These are phyloP conservation scores for Xiphydria camelus DNA, from an alignment of 2,888 invertebrate genomes.

Conservation along the genomic window DNA sequence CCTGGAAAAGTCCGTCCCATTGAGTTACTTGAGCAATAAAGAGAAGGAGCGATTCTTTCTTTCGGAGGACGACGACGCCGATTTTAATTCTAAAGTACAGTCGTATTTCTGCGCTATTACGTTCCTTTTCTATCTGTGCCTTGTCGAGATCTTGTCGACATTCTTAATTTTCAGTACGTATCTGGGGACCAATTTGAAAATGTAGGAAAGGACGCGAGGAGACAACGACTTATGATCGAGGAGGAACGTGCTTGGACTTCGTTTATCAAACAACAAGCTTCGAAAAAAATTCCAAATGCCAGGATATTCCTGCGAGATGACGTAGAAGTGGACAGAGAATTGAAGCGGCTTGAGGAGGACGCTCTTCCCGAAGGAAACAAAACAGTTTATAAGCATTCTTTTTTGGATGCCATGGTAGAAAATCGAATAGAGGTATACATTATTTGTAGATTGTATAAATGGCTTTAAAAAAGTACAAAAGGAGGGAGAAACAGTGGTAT, in stretches of 20 bases:
- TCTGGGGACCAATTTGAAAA: constrained; percentile 45
- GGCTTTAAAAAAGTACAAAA: too few relatives aligned
- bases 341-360: constrained; percentile 36
- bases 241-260: constrained; percentile 45
- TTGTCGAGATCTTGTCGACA: background rate
- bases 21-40: constrained; percentile 32
- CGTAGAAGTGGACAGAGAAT: constrained; percentile 37
- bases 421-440: too few relatives aligned
- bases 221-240: constrained; percentile 37
- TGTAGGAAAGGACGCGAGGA: constrained; percentile 44
- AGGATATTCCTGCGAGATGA: constrained; percentile 22
- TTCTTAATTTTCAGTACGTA: constrained; percentile 43
- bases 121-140: constrained; percentile 1
- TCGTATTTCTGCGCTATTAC: background rate
- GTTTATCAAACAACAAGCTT: constrained; percentile 36
- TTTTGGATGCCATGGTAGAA: too few relatives aligned
- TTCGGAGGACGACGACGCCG: constrained; percentile 51
- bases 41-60: constrained; percentile 31
- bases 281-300: constrained; percentile 10
- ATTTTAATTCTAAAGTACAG: constrained; percentile 68
- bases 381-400: too few relatives aligned
- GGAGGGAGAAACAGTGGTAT: too few relatives aligned
- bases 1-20: constrained; percentile 23
- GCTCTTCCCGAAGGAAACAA: constrained; percentile 26
- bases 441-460: too few relatives aligned